Evolutionary conservation across 2,113 vertebrate species (phyloP), one percentile per base, ranked within the genome.

Genomic region (Alexandromys fortis): DNA sequence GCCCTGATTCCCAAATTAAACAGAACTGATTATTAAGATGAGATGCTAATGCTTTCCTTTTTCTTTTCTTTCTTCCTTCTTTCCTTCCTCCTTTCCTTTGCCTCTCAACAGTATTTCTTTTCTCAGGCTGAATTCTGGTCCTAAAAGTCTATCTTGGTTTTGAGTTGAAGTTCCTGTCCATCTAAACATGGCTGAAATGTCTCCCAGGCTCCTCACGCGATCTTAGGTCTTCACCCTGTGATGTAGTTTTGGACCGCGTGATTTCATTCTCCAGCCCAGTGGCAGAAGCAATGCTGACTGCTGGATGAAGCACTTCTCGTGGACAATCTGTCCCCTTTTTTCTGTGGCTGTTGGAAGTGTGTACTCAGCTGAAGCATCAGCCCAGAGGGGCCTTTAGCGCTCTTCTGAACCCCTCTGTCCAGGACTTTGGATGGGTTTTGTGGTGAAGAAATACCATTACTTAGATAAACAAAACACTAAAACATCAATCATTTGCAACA

Each of bases 11-110:
- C 92, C 79, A 88, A 86, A 58, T 87, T 91, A 89, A 76, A 72
- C 47, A 94, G n/a, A 89, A 65, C 9, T 91, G 91, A 65, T 38
- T 89, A 75, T 90, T 86, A 81, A 95, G 93, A 92, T 94, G 42
- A 85, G 45, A 79, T 63, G 83, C 65, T 35, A 86, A 70, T 49
- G 2, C 47, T 95, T 91, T 21, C 7, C 9, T 26, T 42, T 75
- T 22, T 75, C 22, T 24, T 42, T 24, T 42, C 3, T 10, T 22
- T 38, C 47, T 49, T 49, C 47, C 9, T 49, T 49, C 47, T 49
- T 42, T 42, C 8, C n/a, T 22, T 22, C n/a, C n/a, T 73, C 6
- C 49, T 10, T n/a, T 38, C 7, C 61, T 72, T 92, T 92, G 55
- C 93, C 35, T 65, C 24, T 78, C 45, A 45, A 13, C 30, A 76